A percentile compares a stretch with the other conserved stretches of the same genome.
Conservation (phyloP, 2,888 invertebrate species). For the Sepiola atlantica region DNA sequence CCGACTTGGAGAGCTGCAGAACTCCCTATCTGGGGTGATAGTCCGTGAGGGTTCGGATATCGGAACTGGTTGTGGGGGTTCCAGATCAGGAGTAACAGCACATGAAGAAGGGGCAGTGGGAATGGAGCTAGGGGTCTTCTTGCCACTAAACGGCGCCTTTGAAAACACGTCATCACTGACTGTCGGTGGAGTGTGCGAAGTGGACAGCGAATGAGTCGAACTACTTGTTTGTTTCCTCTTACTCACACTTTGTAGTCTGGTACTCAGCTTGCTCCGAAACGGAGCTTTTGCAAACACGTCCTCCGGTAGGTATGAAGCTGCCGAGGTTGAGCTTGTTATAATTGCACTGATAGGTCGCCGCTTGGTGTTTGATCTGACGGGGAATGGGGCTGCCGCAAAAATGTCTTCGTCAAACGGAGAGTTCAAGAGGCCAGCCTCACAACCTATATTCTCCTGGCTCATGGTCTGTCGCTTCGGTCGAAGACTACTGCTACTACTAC, state of each 20-base stretch:
- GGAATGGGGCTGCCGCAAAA: slow-evolving; percentile 72
- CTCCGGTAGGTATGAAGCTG: slow-evolving; percentile 51
- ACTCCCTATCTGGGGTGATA: slow-evolving; percentile 48
- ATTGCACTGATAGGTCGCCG: slow-evolving; percentile 56
- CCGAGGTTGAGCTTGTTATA: slow-evolving; percentile 49
- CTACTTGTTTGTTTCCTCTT: slow-evolving; percentile 50
- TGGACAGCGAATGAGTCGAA: slow-evolving; percentile 51
- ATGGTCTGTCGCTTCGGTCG: slow-evolving; percentile 32
- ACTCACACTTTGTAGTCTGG: slow-evolving; percentile 40
- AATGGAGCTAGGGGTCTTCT: slow-evolving; percentile 53
- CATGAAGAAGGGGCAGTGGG: slow-evolving; percentile 44
- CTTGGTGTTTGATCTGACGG: slow-evolving; percentile 59
- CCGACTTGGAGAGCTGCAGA: slow-evolving; percentile 40
- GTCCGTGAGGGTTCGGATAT: slow-evolving; percentile 39
- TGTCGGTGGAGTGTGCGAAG: slow-evolving; percentile 48
- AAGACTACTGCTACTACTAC: neutral
- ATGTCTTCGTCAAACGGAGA: slow-evolving; percentile 61
- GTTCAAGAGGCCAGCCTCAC: slow-evolving; percentile 52
- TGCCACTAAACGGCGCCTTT: slow-evolving; percentile 67
- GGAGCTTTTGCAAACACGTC: slow-evolving; percentile 55
- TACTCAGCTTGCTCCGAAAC: slow-evolving; percentile 54
- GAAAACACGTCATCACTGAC: slow-evolving; percentile 64
- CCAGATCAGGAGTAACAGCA: slow-evolving; percentile 53
- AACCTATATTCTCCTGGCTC: slow-evolving; percentile 47
- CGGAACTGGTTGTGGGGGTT: slow-evolving; percentile 36